Evolutionary conservation across 1,140 invertebrate genomes (phyloP).

Genomic region (Micrasema longulum): DNA sequence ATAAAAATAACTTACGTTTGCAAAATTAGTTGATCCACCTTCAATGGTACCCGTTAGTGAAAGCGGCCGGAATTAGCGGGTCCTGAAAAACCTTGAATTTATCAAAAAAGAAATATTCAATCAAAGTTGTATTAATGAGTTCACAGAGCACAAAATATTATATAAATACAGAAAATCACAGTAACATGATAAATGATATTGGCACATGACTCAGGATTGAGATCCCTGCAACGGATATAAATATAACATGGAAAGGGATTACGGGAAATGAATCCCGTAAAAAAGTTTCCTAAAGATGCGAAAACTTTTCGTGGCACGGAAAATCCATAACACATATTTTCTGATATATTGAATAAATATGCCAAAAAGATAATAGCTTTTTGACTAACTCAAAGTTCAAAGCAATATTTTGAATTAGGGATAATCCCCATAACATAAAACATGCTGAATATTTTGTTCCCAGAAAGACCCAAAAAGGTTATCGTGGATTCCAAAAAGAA

Average conservation of each 20-base stretch:
- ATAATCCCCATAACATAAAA: constrained; percentile 25
- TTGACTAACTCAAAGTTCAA: constrained; percentile 23
- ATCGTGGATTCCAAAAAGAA: constrained; percentile 36
- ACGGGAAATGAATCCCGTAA: constrained; percentile 5
- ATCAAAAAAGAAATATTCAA: constrained; percentile 31
- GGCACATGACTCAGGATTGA: background rate
- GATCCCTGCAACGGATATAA: background rate
- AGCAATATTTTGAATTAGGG: constrained; percentile 35
- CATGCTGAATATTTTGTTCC: constrained; percentile 29
- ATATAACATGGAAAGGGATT: constrained; percentile 7
- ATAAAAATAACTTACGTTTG: constrained; percentile 66
- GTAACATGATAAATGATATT: background rate
- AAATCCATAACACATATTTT: constrained; percentile 28
- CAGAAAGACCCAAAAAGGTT: constrained; percentile 4
- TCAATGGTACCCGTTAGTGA: constrained; percentile 95
- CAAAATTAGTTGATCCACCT: constrained; percentile 71
- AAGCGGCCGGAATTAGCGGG: constrained; percentile 91
- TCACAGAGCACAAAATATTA: background rate
- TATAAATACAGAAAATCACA: constrained; percentile 9
- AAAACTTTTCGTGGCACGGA: background rate
- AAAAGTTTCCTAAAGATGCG: constrained; percentile 23
- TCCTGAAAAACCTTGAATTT: constrained; percentile 72
- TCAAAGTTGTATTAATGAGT: constrained; percentile 26
- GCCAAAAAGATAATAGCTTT: constrained; percentile 22
- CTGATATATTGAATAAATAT: constrained; percentile 36